phyloP scores from a whole-genome alignment of 2,797 vertebrate species.

The Centroberyx gerrardi region DNA sequence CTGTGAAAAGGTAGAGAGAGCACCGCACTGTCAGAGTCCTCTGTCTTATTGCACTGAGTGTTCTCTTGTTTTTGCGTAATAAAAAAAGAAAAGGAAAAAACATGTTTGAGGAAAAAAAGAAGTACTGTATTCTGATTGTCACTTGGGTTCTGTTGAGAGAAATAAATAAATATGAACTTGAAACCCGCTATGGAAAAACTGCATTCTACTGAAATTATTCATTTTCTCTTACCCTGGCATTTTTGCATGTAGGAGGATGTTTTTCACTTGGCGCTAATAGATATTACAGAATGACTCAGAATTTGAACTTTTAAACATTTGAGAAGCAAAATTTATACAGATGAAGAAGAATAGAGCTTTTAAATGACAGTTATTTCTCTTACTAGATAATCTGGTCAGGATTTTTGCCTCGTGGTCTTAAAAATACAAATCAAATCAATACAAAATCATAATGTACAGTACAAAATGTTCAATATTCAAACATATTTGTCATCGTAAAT shows the following conservation, averaged over 20 bases:
- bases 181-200: constrained; percentile 70
- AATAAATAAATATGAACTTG: constrained; percentile 88
- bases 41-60: constrained; percentile 98
- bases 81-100: constrained; percentile 71
- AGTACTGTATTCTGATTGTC: constrained; percentile 89
- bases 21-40: constrained; percentile 96
- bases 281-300: constrained; percentile 12
- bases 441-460: neutral
- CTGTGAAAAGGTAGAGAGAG: constrained; percentile 92
- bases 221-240: constrained; percentile 23
- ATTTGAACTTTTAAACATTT: constrained; percentile 19
- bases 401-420: neutral
- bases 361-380: neutral
- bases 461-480: neutral
- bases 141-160: constrained; percentile 86
- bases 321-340: neutral
- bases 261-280: neutral
- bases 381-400: neutral
- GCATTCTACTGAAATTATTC: constrained; percentile 35
- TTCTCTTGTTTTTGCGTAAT: constrained; percentile 84
- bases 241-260: constrained; percentile 5
- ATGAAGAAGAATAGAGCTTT: neutral
- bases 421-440: neutral
- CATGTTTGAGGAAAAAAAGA: constrained; percentile 77
- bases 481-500: constrained; percentile 12